Conservation (phyloP, 1,140 invertebrate genomes). For the Colletes gigas region DNA sequence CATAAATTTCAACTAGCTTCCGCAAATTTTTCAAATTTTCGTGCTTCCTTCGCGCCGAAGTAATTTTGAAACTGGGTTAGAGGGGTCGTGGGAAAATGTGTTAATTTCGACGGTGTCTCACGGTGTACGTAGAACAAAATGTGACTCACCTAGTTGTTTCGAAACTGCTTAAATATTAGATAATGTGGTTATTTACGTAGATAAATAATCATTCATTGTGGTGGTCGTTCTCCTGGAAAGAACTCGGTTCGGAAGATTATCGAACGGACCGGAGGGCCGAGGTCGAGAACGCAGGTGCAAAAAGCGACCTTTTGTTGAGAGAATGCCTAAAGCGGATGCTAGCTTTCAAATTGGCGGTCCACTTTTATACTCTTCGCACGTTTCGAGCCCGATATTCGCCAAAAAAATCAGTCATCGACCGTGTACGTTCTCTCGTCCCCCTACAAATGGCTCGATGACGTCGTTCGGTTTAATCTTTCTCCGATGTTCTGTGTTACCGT, state of each 20-base stretch:
- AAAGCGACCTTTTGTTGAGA: slow-evolving; percentile 4
- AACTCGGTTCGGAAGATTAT: not conserved
- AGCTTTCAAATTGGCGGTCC: slow-evolving; percentile 40
- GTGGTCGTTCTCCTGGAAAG: not conserved
- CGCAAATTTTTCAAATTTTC: not conserved
- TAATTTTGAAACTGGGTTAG: too few relatives aligned
- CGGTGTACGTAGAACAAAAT: too few relatives aligned
- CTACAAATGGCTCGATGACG: not conserved
- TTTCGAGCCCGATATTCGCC: not conserved
- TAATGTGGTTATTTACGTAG: too few relatives aligned
- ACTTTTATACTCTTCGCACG: slow-evolving; percentile 22
- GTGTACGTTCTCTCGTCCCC: not conserved
- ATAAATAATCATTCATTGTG: too few relatives aligned
- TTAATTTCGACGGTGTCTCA: too few relatives aligned
- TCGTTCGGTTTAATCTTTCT: too few relatives aligned
- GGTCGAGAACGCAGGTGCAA: slow-evolving; percentile 36
- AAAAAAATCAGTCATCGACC: not conserved
- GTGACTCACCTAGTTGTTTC: too few relatives aligned
- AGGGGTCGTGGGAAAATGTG: too few relatives aligned
- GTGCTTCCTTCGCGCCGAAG: not conserved
- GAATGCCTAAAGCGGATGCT: slow-evolving; percentile 13
- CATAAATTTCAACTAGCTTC: not conserved
- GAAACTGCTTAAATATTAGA: too few relatives aligned
- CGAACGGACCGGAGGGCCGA: not conserved
- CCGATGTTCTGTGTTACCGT: too few relatives aligned